Evolutionary conservation across 2,113 vertebrate species (phyloP), one percentile per base, ranked within the genome.

Genomic region (Alouatta palliata): DNA sequence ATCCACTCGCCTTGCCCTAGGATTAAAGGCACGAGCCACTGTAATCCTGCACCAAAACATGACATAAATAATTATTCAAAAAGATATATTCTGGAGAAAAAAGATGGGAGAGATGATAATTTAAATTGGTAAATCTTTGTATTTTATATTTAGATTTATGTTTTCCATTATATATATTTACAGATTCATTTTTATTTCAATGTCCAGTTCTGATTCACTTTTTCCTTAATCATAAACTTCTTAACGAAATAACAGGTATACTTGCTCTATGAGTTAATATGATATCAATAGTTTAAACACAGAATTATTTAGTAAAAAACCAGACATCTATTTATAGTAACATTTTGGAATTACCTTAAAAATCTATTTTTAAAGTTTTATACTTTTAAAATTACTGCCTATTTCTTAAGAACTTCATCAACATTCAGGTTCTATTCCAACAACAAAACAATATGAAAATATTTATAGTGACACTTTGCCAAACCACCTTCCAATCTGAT

Each of bases 291-390:
- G 8, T 75, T 95, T 95, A 86, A 64, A 85, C 54, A 77, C 45
- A 84, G 8, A 14, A 58, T 96, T 3, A 95, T 77, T 97, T 93
- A 94, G 40, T 49, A 10, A 17, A 66, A 70, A 56, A 45, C 0
- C 35, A 73, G 43, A 56, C 37, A 54, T 8, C 56, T 13, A 30
- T 52, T 54, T 82, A 49, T 64, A 93, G n/a, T 79, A 10, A 73
- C 7, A 43, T 77, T 97, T 95, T 85, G 19, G 5, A 73, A 92
- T 87, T 76, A 80, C 8, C 45, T 96, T 13, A 49, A 82, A 83
- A 81, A 58, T 37, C 25, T 80, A 11, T 35, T 43, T 91, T 52
- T 79, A 47, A 93, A 79, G 16, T 43, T 89, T 40, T n/a, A 77
- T 84, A n/a, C 27, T 91, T 64, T 96, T 92, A 20, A 94, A 83